A percentile compares a stretch with the other conserved stretches of the same genome.
Conservation (phyloP, 2,113 vertebrate species). For the Aptenodytes forsteri region DNA sequence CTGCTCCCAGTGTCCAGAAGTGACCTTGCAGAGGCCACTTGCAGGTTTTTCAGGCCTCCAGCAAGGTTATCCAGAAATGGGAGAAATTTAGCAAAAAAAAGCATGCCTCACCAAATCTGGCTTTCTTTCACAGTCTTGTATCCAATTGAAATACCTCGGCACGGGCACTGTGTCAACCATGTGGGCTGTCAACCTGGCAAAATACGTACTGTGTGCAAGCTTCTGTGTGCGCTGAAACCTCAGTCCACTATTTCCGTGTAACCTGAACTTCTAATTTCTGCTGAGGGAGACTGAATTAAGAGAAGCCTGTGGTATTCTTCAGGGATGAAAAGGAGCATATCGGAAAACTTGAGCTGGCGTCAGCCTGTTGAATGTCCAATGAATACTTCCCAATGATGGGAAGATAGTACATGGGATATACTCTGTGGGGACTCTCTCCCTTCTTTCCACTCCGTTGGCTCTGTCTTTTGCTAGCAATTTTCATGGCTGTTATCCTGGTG, state of each 20-base stretch:
- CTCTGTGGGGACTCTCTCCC: neutral
- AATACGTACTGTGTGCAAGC: neutral
- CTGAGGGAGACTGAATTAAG: neutral
- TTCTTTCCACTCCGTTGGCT: neutral
- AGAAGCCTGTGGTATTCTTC: neutral
- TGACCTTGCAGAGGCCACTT: neutral
- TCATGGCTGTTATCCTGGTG: neutral
- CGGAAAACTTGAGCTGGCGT: neutral
- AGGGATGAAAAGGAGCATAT: neutral
- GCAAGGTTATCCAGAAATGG: neutral
- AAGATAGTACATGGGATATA: neutral
- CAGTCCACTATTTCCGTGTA: neutral
- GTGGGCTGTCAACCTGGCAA: neutral
- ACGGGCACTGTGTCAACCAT: accelerated
- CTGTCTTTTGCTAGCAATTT: neutral
- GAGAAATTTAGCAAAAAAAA: neutral
- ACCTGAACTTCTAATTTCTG: neutral
- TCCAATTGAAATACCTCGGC: neutral
- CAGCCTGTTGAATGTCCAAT: neutral
- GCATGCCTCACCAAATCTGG: neutral
- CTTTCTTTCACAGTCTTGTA: neutral
- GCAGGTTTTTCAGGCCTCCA: neutral
- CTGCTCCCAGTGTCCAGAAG: neutral
- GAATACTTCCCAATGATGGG: neutral
- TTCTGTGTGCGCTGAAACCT: neutral